Base-by-base conservation (phyloP, 2,113 vertebrate genomes). In the Erythrocebus patas region DNA sequence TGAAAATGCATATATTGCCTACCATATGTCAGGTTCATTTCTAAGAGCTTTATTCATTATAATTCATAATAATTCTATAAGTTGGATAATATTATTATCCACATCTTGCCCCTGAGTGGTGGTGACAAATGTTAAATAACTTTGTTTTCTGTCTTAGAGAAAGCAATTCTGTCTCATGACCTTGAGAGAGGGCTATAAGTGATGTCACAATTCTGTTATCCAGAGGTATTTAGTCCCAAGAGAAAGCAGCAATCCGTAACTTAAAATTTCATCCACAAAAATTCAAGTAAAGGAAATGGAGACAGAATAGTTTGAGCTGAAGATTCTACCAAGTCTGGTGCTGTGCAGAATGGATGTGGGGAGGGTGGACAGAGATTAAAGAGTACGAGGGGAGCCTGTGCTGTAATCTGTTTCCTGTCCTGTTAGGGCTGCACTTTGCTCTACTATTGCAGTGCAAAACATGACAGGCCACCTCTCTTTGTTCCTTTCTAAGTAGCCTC, bases 361-460 rank as follows among this genome's bases (percentile, higher is more conserved):
- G 23, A 32, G 8, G 45, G 22, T 2, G 10, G 8, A 6, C 27
- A 76, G 23, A 38, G 35, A 38, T 79, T 11, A 38, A 68, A 32
- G 2, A 48, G 40, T 6, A 1, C 0, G 0, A 38, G 13, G 16
- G 16, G 12, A 55, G 6, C 13, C 6, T 27, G 2, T 70, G 6
- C 7, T 93, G 10, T 27, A 5, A 9, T 3, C 35, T 43, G 6
- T 52, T 57, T 50, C 4, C 59, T 57, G 9, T 57, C 61, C 35
- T 84, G 10, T 55, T 55, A 12, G 8, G 88, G 25, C 3, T 52
- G 25, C 3, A 13, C n/a, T 78, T 89, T 64, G 8, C n/a, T 93
- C 3, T 80, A 8, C 35, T 43, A 35, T 2, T 14, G 81, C 11
- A 27, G 18, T 8, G 30, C 9, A n/a, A 32, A 81, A 4, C 0